These are phyloP conservation scores for Tipula unca DNA, from an alignment of 2,888 invertebrate genomes.

Conservation along the genomic window DNA sequence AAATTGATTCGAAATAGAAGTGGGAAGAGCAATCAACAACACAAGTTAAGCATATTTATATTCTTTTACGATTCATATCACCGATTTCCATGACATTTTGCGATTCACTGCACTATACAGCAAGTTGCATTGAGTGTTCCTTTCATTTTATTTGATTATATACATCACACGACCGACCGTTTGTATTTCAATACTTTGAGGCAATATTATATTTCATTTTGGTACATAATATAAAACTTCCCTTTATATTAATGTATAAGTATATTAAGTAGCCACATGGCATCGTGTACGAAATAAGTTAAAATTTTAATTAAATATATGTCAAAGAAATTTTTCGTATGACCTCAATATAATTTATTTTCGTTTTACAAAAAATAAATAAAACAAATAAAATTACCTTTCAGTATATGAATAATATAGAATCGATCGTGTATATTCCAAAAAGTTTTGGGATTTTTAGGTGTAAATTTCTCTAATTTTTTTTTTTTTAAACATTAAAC, in stretches of 20 bases:
- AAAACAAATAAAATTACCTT: neutral
- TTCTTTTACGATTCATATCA: neutral
- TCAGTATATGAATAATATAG: no score
- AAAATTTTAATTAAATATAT: neutral
- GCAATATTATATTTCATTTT: neutral
- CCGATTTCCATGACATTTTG: neutral
- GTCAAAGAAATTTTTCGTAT: neutral
- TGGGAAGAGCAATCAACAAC: neutral
- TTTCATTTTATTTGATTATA: neutral
- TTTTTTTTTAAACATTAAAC: neutral
- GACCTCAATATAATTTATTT: neutral
- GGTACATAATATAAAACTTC: no score
- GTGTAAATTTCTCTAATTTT: neutral
- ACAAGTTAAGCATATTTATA: neutral
- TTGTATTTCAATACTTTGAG: neutral
- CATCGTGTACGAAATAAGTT: neutral
- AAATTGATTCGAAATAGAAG: neutral
- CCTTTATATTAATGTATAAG: neutral
- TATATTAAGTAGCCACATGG: neutral
- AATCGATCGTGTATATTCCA: neutral
- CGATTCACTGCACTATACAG: neutral
- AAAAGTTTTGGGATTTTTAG: neutral
- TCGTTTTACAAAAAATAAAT: neutral
- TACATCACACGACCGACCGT: neutral
- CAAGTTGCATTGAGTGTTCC: neutral